These are phyloP conservation scores for Saguinus imperator DNA, from an alignment of 2,113 vertebrate genomes.

Conservation along the genomic window DNA sequence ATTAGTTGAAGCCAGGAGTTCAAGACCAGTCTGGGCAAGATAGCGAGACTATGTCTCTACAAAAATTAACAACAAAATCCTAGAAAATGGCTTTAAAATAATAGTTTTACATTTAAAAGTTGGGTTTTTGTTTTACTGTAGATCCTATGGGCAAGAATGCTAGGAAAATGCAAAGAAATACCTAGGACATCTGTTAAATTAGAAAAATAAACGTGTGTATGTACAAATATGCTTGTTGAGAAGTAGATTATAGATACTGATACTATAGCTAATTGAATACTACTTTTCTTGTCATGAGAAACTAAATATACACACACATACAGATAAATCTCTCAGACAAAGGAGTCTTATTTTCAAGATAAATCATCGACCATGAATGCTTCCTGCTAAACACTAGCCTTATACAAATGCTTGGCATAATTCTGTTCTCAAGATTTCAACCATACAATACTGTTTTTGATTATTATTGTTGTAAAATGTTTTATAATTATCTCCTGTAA, in stretches of 20 bases:
- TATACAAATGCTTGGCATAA: neutral
- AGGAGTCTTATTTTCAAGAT: slow-evolving; percentile 61
- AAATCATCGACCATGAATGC: neutral
- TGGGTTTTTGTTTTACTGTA: neutral
- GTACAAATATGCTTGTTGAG: neutral
- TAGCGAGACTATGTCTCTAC: no score
- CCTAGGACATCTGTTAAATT: slow-evolving; percentile 25
- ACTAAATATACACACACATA: slow-evolving; percentile 33
- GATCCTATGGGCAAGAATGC: slow-evolving; percentile 10
- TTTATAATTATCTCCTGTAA: slow-evolving; percentile 7
- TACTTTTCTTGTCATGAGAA: slow-evolving; percentile 34
- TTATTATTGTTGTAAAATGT: slow-evolving; percentile 13
- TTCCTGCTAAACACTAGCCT: slow-evolving; percentile 44
- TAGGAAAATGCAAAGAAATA: slow-evolving; percentile 13
- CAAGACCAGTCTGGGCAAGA: no score
- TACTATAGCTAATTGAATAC: neutral
- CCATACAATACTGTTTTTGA: neutral
- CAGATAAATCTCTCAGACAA: slow-evolving; percentile 37
- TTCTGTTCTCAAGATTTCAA: slow-evolving; percentile 22
- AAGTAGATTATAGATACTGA: neutral
- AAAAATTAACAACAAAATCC: no score
- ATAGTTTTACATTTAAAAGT: slow-evolving; percentile 16
- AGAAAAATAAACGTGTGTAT: neutral
- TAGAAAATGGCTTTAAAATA: neutral
- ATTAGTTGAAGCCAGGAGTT: no score